Evolutionary conservation across 2,888 invertebrate genomes (phyloP), one percentile per base, ranked within the genome.

Genomic region (Neoscelio sp.): DNA sequence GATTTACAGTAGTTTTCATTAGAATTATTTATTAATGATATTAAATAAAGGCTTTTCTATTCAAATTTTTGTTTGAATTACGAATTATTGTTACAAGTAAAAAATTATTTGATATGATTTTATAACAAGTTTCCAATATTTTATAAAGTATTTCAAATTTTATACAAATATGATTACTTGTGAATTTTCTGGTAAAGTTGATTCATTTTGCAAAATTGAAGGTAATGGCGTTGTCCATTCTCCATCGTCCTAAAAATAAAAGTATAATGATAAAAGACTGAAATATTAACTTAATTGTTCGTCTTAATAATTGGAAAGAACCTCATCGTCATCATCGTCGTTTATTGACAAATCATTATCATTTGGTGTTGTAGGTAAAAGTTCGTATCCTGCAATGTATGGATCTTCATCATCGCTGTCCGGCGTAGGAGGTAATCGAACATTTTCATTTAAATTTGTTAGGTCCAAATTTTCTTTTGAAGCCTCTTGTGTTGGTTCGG

Each of bases 331-430:
- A 10, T 60, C 60, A 12, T 50, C 15, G 0, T 67, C 44, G 5
- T 48, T 38, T 30, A 42, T 20, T 3, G 2, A 20, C 6, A 70
- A 28, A 10, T 42, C 52, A 15, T 2, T 38, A 0, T 42, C 60
- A 30, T 50, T 56, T 17, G 23, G 17, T 44, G 33, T 52, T 15
- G 60, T 60, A 13, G 70, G 20, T 60, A 71, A 52, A 7, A 60
- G 46, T 3, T 23, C 35, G 35, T 71, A 60, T n/a, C 70, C 70
- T 35, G 50, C 30, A 44, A 52, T n/a, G 17, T 60, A 38, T 42
- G 70, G 60, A 60, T 70, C 33, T 40, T 50, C 70, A 30, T 70
- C 70, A 0, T 70, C 50, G 13, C 38, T 46, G 6, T 70, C 70
- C 12, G 70, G 33, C 8, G 38, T n/a, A n/a, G 23, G 18, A 50